These are phyloP conservation scores for Notodonta ziczac DNA, from an alignment of 2,888 invertebrate species.

Conservation along the genomic window DNA sequence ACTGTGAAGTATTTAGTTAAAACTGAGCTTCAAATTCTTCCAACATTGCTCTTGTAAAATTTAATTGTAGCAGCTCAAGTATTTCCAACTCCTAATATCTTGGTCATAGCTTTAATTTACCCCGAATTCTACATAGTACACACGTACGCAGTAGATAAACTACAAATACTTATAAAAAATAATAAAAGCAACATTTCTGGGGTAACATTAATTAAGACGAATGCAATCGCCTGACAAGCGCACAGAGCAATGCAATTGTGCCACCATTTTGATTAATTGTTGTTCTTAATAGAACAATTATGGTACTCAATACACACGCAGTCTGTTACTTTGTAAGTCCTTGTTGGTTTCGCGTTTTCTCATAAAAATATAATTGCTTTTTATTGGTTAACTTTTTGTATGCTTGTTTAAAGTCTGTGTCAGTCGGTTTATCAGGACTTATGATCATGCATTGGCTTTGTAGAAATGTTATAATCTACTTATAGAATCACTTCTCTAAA, in stretches of 20 bases:
- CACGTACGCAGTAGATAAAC: conserved; percentile 11
- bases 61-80: neutral
- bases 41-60: neutral
- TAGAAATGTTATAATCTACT: too few relatives aligned
- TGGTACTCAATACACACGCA: conserved; percentile 29
- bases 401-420: neutral
- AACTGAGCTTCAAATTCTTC: neutral
- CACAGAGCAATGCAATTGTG: conserved; percentile 23
- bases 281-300: conserved; percentile 61
- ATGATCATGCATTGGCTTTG: neutral
- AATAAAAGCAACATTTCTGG: conserved; percentile 26
- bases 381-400: neutral
- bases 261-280: conserved; percentile 60
- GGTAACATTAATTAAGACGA: conserved; percentile 32
- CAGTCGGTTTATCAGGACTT: neutral
- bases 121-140: neutral
- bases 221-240: conserved; percentile 26
- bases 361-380: neutral
- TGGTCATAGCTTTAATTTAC: conserved; percentile 4
- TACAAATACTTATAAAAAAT: conserved; percentile 17
- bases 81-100: neutral
- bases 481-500: neutral
- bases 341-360: conserved; percentile 4
- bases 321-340: conserved; percentile 17
- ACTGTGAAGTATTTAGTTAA: too few relatives aligned